Evolutionary conservation across 2,888 invertebrate species (phyloP).

Genomic region (Parochlus steinenii): DNA sequence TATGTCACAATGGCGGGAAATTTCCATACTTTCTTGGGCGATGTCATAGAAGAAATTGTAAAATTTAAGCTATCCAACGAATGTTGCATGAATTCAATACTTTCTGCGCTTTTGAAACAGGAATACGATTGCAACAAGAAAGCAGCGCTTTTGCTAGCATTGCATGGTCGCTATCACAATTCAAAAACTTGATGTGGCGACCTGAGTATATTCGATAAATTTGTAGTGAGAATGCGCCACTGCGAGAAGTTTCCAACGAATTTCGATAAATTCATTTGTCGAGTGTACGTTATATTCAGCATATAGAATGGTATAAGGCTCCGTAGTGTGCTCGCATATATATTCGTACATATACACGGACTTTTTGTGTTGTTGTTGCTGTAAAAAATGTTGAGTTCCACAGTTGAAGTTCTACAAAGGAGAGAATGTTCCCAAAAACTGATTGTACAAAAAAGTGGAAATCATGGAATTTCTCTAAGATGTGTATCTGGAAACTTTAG

Average conservation of each 20-base stretch:
- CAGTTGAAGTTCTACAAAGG: too few species aligned
- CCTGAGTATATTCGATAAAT: conserved; percentile 20
- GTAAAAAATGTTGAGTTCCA: too few species aligned
- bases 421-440: too few species aligned
- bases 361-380: too few species aligned
- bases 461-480: too few species aligned
- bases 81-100: conserved; percentile 24
- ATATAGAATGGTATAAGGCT: conserved; percentile 12
- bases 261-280: conserved; percentile 20
- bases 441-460: too few species aligned
- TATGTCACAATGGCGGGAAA: not conserved
- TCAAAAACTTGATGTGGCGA: conserved; percentile 20
- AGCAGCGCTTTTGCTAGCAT: conserved; percentile 16
- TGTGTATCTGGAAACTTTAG: too few species aligned
- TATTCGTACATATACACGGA: too few species aligned
- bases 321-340: too few species aligned
- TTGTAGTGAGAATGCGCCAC: conserved; percentile 11
- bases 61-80: conserved; percentile 21
- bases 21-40: conserved; percentile 15
- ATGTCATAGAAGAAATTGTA: conserved; percentile 16
- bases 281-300: conserved; percentile 20
- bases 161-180: conserved; percentile 14
- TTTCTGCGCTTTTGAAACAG: conserved; percentile 26
- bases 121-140: conserved; percentile 23
- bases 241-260: conserved; percentile 16